Evolutionary conservation across 1,140 invertebrate species (phyloP), one percentile per base, ranked within the genome.

Genomic region (Phymorhynchus buccinoides): DNA sequence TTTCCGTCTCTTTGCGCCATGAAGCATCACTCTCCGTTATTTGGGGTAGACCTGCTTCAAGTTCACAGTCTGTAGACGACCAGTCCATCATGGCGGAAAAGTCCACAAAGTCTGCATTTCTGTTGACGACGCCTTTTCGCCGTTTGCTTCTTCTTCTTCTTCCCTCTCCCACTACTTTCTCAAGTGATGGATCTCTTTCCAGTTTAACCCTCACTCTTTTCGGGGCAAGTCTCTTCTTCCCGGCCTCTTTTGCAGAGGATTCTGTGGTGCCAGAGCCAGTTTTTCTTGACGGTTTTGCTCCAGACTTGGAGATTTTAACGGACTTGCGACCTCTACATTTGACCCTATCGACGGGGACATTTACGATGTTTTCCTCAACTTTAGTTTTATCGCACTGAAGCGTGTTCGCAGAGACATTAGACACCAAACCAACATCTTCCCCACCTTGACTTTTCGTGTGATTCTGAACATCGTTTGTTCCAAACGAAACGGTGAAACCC

Each of bases 81-180:
- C 81, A 83, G n/a, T 83, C 81, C 81, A 83, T 73, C 0, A 39
- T 62, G 41, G 71, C 44, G n/a, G 66, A 37, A 73, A 71, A 71
- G 18, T 71, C 62, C 12, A 35, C 48, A 30, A 30, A 22, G 62
- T 41, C 48, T 30, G 12, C 1, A 32, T 37, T 35, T 32, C 35
- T 52, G 12, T 79, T 42, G n/a, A n/a, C 12, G 14, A 7, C 77
- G 22, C n/a, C 77, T 2, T 81, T 62, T 62, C 22, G 22, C 22
- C n/a, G 56, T 62, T 22, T 27, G 12, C 56, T 62, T 14, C 56
- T 62, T 22, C 18, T 62, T 62, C 73, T 75, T 75, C 14, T 14
- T 39, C 37, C 22, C 56, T 22, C 22, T 62, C n/a, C 22, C 4
- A 62, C 56, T 0, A 27, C n/a, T 62, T 62, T 2, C 56, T 27